phyloP scores from a whole-genome alignment of 1,140 invertebrate genomes.

The Cyphomyrmex costatus region DNA sequence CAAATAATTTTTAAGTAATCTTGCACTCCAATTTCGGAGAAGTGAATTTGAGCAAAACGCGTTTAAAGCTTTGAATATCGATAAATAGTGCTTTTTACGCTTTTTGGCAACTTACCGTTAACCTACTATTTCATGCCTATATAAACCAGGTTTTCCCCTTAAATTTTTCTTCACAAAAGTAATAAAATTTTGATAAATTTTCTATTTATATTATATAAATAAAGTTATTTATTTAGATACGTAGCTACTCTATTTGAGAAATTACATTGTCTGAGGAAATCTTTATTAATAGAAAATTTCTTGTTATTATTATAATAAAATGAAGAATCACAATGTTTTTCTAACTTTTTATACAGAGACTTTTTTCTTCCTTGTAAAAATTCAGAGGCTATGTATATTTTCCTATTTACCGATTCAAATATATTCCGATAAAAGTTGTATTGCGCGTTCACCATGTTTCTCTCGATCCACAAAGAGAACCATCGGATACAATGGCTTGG shows the following conservation, averaged over 20 bases:
- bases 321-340: neutral
- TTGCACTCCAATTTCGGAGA: too few relatives aligned
- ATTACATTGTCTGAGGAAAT: neutral
- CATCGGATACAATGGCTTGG: slow-evolving; percentile 75
- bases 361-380: slow-evolving; percentile 20
- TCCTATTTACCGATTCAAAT: slow-evolving; percentile 52
- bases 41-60: too few relatives aligned
- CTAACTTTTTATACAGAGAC: neutral
- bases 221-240: neutral
- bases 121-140: too few relatives aligned
- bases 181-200: too few relatives aligned
- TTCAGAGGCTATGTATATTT: neutral
- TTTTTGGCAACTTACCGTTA: too few relatives aligned
- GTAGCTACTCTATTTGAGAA: neutral
- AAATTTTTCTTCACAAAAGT: neutral
- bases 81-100: too few relatives aligned
- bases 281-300: slow-evolving; percentile 15
- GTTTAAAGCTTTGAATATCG: too few relatives aligned
- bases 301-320: slow-evolving; percentile 19
- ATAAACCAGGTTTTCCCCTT: too few relatives aligned
- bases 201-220: slow-evolving; percentile 14
- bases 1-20: too few relatives aligned
- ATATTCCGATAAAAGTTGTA: slow-evolving; percentile 67
- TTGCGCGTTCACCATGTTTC: slow-evolving; percentile 25
- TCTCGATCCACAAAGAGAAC: slow-evolving; percentile 57